Percentiles rank a stretch among this genome's conserved stretches.
phyloP scores from a whole-genome alignment of 2,888 invertebrate species.

The Emmelina monodactyla region DNA sequence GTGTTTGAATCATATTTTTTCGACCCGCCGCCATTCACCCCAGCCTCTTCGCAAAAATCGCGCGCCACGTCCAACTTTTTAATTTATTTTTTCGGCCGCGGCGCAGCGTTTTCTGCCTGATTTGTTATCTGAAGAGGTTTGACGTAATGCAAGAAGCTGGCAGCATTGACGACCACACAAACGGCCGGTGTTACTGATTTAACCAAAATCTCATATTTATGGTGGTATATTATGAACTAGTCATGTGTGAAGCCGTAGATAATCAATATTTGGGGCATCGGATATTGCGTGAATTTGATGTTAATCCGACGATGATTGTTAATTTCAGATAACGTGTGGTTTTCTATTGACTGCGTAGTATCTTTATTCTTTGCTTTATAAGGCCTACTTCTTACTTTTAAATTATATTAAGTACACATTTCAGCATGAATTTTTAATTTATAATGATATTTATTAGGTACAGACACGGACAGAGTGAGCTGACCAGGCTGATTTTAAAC shows the following conservation, averaged over 20 bases:
- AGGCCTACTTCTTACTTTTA: too few species aligned
- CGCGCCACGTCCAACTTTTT: slow-evolving; percentile 18
- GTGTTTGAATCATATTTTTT: slow-evolving; percentile 10
- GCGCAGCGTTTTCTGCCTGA: slow-evolving; percentile 32
- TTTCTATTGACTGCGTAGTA: too few species aligned
- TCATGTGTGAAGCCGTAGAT: slow-evolving; percentile 21
- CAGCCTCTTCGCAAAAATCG: slow-evolving; percentile 19
- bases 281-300: background rate
- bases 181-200: slow-evolving; percentile 25
- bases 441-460: too few species aligned
- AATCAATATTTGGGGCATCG: slow-evolving; percentile 6
- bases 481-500: too few species aligned
- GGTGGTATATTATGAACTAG: slow-evolving; percentile 31
- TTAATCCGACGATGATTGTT: too few species aligned
- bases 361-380: too few species aligned
- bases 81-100: slow-evolving; percentile 21
- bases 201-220: slow-evolving; percentile 46
- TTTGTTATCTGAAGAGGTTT: slow-evolving; percentile 35
- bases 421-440: too few species aligned
- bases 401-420: too few species aligned
- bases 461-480: too few species aligned
- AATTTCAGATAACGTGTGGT: too few species aligned
- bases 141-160: slow-evolving; percentile 51
- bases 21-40: slow-evolving; percentile 2
- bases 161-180: slow-evolving; percentile 45